phyloP scores from a whole-genome alignment of 2,797 vertebrate species.

The Acanthiza pusilla region DNA sequence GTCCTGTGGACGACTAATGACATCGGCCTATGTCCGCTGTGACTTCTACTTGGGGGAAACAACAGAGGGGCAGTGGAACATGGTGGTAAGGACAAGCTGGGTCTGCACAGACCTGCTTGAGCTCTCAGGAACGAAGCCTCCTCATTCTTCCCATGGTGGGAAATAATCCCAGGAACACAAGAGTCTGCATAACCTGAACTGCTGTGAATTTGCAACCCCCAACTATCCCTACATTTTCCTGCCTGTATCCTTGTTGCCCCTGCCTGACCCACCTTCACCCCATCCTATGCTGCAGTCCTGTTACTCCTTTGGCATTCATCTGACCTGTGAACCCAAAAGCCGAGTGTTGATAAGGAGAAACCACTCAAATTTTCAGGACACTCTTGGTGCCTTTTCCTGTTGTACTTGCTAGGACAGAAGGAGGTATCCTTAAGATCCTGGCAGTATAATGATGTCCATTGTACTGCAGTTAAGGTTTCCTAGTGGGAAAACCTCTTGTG shows the following conservation, averaged over 20 bases:
- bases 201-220: accelerated
- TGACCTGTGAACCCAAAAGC: not conserved
- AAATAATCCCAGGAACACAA: not conserved
- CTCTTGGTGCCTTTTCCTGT: not conserved
- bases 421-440: not conserved
- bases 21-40: accelerated
- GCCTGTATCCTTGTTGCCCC: not conserved
- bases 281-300: not conserved
- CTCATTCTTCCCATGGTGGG: not conserved
- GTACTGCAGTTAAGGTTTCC: not conserved
- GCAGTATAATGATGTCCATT: not conserved
- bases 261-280: not conserved
- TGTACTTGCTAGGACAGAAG: not conserved
- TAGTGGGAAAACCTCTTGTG: not conserved
- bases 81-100: no score
- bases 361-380: not conserved
- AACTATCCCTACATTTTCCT: not conserved
- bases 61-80: no score
- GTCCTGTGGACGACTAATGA: accelerated
- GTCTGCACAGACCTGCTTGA: no score
- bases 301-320: not conserved
- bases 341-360: not conserved
- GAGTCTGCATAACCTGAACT: not conserved
- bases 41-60: not conserved
- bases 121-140: not conserved